phyloP scores from a whole-genome alignment of 2,113 vertebrate genomes.

The Malurus elegans region DNA sequence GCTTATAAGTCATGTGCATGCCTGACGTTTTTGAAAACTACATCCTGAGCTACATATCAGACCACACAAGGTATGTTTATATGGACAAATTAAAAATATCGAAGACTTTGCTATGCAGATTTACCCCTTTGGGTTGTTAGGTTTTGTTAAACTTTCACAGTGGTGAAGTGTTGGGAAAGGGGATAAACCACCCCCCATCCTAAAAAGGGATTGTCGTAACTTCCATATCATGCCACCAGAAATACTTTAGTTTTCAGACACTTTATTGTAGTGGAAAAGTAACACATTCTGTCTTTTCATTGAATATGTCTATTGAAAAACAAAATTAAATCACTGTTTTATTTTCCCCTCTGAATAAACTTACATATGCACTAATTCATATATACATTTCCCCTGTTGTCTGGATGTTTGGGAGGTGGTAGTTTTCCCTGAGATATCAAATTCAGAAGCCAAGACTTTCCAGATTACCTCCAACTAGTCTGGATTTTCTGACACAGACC shows the following conservation, averaged over 20 bases:
- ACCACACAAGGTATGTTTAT: neutral
- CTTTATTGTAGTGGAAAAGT: neutral
- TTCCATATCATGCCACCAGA: neutral
- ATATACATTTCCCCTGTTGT: neutral
- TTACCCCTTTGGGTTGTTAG: neutral
- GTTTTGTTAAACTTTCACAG: neutral
- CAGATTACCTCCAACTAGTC: neutral
- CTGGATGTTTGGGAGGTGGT: neutral
- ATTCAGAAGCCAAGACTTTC: neutral
- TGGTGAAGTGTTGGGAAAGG: neutral
- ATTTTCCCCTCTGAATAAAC: neutral
- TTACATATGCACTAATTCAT: neutral
- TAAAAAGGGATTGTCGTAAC: neutral
- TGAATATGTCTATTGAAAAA: neutral
- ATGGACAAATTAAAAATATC: neutral
- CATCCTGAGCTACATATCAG: neutral
- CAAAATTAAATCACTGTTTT: neutral
- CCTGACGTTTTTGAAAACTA: conserved; percentile 3
- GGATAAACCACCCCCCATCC: accelerated
- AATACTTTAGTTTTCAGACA: neutral
- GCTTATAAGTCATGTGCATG: neutral
- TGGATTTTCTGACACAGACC: neutral
- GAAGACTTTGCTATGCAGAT: neutral
- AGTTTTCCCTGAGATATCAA: neutral
- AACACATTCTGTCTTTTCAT: neutral